Conservation (phyloP, 92 coral and sea anemone species). For the Pocillopora meandrina region DNA sequence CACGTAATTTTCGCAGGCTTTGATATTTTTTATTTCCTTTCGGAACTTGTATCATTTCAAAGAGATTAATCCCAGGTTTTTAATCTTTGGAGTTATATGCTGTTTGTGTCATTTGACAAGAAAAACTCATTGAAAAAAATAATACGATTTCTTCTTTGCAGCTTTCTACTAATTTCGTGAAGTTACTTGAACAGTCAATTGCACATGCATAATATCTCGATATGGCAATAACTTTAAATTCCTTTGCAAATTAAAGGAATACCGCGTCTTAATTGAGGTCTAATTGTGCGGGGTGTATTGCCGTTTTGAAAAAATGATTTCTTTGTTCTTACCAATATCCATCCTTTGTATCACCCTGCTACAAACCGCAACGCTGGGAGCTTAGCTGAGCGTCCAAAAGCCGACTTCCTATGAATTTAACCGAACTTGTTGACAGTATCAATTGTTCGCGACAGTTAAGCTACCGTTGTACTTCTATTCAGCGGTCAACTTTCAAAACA, state of each 20-base stretch:
- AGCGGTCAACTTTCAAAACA: neutral
- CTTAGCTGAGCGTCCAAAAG: neutral
- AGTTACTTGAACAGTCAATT: neutral
- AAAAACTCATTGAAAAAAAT: neutral
- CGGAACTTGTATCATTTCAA: neutral
- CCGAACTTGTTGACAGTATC: constrained; percentile 1
- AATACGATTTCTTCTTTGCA: neutral
- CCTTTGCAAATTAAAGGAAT: constrained; percentile 28
- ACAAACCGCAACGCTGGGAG: constrained; percentile 17
- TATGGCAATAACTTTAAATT: neutral
- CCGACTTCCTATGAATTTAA: constrained; percentile 23
- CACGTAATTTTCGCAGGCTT: neutral
- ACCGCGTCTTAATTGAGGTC: constrained; percentile 27
- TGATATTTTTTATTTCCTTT: constrained; percentile 13
- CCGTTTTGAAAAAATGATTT: constrained; percentile 2
- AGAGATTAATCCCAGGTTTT: neutral
- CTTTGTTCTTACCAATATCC: constrained; percentile 13
- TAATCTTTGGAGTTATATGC: neutral
- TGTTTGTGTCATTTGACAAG: neutral
- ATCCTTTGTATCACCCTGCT: neutral
- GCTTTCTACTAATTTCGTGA: neutral
- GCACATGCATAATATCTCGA: neutral
- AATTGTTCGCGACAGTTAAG: neutral
- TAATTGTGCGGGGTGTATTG: constrained; percentile 15
- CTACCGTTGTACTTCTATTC: neutral